A percentile compares a stretch with the other conserved stretches of the same genome.
Conservation (phyloP, 1,140 invertebrate species). For the Nylanderia fulva region DNA sequence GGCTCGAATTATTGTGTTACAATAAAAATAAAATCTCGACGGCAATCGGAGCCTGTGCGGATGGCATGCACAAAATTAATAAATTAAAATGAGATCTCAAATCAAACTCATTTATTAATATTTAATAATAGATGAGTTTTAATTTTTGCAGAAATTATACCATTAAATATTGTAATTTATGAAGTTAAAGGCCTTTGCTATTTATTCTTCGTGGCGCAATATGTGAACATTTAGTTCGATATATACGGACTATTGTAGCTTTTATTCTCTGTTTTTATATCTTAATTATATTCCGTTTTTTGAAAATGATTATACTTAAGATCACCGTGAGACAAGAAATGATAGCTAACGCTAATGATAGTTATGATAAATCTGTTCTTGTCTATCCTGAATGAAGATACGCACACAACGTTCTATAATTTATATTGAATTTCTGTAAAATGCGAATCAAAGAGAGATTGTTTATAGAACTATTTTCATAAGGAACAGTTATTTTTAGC, state of each 20-base stretch:
- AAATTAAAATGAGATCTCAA: too few species aligned
- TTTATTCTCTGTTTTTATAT: not conserved
- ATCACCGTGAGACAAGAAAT: not conserved
- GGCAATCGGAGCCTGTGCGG: too few species aligned
- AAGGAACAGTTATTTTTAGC: constrained; percentile 37
- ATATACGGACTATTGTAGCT: constrained; percentile 31
- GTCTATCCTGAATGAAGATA: not conserved
- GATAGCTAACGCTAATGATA: not conserved
- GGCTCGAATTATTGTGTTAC: too few species aligned
- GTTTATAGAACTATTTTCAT: constrained; percentile 46
- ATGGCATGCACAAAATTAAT: too few species aligned
- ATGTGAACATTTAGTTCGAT: constrained; percentile 16
- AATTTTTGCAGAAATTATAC: not conserved
- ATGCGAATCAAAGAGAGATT: not conserved
- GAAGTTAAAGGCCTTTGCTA: not conserved
- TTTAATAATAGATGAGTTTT: not conserved
- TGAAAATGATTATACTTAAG: not conserved
- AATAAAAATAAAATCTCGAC: too few species aligned
- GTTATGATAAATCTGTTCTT: not conserved
- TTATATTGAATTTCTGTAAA: constrained; percentile 23
- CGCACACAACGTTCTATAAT: not conserved
- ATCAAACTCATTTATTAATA: too few species aligned
- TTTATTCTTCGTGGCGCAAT: not conserved
- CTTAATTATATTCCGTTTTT: not conserved
- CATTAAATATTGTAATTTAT: not conserved